Conservation (phyloP, 2,888 invertebrate genomes). For the Oxycera nigricornis region DNA sequence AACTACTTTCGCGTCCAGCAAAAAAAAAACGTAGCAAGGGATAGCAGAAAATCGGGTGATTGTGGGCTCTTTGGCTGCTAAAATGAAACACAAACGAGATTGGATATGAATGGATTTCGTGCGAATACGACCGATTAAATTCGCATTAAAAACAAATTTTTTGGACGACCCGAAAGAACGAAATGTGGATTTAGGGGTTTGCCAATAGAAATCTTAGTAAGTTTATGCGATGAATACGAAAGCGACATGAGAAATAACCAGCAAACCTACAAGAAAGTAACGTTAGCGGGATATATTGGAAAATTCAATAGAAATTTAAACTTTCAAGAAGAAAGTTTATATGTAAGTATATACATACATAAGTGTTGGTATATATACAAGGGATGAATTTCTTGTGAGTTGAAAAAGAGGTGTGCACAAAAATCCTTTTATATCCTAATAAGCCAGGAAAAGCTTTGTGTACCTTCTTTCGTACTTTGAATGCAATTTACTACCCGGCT, state of each 20-base stretch:
- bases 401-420: background rate
- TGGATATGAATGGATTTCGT: background rate
- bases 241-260: background rate
- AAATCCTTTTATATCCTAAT: background rate
- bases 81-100: background rate
- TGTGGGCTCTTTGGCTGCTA: background rate
- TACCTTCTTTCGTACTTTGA: background rate
- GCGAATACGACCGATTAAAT: conserved; percentile 6
- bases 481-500: background rate
- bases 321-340: background rate
- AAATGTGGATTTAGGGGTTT: background rate
- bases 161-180: background rate
- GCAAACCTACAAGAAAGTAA: background rate
- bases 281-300: background rate
- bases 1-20: background rate
- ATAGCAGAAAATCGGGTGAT: background rate
- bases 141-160: conserved; percentile 1
- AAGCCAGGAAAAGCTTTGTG: background rate
- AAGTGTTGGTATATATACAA: too few species aligned
- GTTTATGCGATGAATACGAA: background rate
- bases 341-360: too few species aligned
- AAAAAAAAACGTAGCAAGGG: background rate
- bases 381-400: background rate
- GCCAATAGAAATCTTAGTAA: background rate
- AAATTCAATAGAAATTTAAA: background rate